Conservation (phyloP, 2,797 vertebrate genomes). For the Tachyglossus aculeatus region DNA sequence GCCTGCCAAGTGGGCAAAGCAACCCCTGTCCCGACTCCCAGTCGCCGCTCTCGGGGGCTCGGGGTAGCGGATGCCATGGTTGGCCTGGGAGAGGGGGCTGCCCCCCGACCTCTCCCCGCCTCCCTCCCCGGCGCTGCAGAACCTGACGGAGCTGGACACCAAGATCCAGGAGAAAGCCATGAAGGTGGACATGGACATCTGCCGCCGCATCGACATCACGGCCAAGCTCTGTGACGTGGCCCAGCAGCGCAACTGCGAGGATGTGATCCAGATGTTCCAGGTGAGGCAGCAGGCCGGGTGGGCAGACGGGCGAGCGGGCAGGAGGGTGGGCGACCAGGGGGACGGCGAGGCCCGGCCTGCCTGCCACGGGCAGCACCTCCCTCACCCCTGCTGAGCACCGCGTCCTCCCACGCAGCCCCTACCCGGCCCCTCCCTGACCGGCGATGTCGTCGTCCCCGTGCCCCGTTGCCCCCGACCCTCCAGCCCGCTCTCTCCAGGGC, state of each 20-base stretch:
- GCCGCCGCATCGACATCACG: slow-evolving; percentile 94
- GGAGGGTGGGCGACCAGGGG: too few relatives aligned
- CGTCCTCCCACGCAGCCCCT: not conserved
- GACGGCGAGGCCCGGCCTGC: too few relatives aligned
- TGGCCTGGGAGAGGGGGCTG: not conserved
- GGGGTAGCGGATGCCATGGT: too few relatives aligned
- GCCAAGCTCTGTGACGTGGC: slow-evolving; percentile 92
- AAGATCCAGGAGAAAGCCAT: slow-evolving; percentile 98
- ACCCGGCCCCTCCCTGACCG: not conserved
- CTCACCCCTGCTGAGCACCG: not conserved
- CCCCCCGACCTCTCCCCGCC: not conserved
- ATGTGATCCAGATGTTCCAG: slow-evolving; percentile 95
- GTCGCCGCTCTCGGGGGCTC: too few relatives aligned
- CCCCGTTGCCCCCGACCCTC: not conserved
- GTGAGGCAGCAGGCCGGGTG: slow-evolving; percentile 77
- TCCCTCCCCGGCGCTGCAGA: slow-evolving; percentile 66
- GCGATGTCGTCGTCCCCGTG: not conserved
- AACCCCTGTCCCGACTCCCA: too few relatives aligned
- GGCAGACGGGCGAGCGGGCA: not conserved
- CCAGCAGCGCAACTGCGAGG: slow-evolving; percentile 95
- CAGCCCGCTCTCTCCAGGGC: not conserved
- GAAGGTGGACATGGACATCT: slow-evolving; percentile 99
- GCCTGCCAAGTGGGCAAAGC: too few relatives aligned
- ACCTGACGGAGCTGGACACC: slow-evolving; percentile 91
- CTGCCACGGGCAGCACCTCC: too few relatives aligned